Base-by-base conservation (phyloP, 1,140 invertebrate species). In the Maniola jurtina region DNA sequence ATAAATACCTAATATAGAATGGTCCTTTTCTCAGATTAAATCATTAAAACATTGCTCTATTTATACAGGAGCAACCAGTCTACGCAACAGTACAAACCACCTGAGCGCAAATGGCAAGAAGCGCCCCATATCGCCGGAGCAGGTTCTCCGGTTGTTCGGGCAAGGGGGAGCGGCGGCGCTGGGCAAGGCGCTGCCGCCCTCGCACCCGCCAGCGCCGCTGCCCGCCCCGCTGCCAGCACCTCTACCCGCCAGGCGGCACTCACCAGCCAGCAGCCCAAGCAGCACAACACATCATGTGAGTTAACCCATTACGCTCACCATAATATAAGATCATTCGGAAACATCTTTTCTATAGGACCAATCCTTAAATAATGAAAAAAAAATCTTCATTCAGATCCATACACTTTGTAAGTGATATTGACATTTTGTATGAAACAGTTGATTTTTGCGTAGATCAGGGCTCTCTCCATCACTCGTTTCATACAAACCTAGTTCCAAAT, bases 111-210 rank as follows among this genome's bases (percentile, higher is more conserved):
- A 92, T 76, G 93, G 93, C 71, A 94, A 94, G 86, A 93, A 95
- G 91, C 84, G 94, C 76, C 91, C 95, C 50, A 96, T 96, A 61
- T 95, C 95, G 16, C 95, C 95, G 59, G 95, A 96, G 91, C 95
- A 96, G 88, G 95, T 95, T 78, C 91, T 96, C 64, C 89, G 93
- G 62, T 84, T 94, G 79, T 94, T 94, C 77, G 93, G 93, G 57
- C 92, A 91, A 70, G 90, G 88, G 61, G 82, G 87, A 62, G 80
- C 84, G 52, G 76, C 91, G 76, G 83, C 84, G 77, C 72, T 89
- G 77, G 76, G 84, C 68, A 85, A 86, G 61, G 86, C 86, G 0
- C 79, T 86, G 57, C 83, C 84, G 38, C 84, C 85, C n/a, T 84
- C 87, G 38, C 86, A 88, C 55, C 80, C 83, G 6, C 83, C 72